A percentile compares a stretch with the other conserved stretches of the same genome.
These are phyloP conservation scores for Conus canariensis DNA, from an alignment of 2,888 invertebrate genomes.

Conservation along the genomic window DNA sequence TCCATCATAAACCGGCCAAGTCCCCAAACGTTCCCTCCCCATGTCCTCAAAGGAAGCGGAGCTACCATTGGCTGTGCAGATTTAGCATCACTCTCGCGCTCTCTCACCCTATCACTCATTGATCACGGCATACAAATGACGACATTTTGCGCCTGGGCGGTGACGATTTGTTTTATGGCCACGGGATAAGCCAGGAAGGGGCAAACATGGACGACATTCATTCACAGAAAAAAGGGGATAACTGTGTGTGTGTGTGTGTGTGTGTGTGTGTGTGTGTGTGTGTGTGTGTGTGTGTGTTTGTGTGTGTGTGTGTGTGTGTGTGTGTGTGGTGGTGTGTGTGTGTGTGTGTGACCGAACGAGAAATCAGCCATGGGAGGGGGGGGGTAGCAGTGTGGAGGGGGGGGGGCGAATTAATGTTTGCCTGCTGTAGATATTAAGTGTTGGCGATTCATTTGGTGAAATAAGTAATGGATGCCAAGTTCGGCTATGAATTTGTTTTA, in stretches of 20 bases:
- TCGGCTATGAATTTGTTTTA: neutral
- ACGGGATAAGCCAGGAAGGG: neutral
- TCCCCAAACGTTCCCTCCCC: neutral
- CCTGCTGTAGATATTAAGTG: neutral
- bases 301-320: no score
- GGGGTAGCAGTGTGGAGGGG: no score
- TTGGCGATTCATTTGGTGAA: neutral
- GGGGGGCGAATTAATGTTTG: neutral
- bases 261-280: no score
- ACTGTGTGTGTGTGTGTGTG: neutral
- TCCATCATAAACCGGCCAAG: conserved; percentile 1
- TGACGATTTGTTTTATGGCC: neutral
- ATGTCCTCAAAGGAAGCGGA: neutral
- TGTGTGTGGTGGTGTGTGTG: no score
- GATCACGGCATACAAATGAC: conserved; percentile 13
- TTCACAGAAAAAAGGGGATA: neutral
- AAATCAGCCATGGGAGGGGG: neutral
- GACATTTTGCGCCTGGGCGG: neutral
- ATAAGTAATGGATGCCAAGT: neutral
- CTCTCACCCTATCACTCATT: neutral
- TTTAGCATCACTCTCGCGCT: neutral
- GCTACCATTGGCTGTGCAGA: neutral
- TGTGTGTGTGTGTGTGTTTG: no score
- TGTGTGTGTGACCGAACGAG: neutral
- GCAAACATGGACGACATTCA: neutral